phyloP scores from a whole-genome alignment of 2,113 vertebrate species.

The Lycaon pictus region DNA sequence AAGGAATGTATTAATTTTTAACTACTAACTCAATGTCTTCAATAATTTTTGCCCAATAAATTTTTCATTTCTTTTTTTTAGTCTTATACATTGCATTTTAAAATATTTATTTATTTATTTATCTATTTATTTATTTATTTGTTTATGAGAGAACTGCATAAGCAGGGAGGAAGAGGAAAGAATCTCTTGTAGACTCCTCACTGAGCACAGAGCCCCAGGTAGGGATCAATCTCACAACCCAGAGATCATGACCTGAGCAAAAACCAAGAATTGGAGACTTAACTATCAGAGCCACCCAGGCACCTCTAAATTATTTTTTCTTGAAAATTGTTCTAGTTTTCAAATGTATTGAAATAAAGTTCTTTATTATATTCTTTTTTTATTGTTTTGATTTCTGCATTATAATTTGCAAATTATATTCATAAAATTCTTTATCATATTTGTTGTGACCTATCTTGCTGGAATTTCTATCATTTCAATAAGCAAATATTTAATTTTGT shows the following conservation, averaged over 20 bases:
- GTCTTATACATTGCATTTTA: neutral
- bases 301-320: neutral
- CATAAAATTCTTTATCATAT: neutral
- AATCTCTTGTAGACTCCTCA: neutral
- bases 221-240: neutral
- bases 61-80: neutral
- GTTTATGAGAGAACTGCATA: neutral
- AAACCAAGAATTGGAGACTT: neutral
- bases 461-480: neutral
- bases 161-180: neutral
- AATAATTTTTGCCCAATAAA: neutral
- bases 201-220: neutral
- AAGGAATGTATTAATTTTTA: neutral
- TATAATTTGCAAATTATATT: neutral
- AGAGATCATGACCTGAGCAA: neutral
- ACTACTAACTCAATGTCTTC: neutral
- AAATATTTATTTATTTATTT: neutral
- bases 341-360: neutral
- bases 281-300: neutral
- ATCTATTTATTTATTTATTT: neutral
- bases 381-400: neutral
- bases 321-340: neutral
- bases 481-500: neutral
- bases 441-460: neutral
- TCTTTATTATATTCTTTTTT: neutral